Conservation (phyloP, 1,140 invertebrate genomes). For the Aradophagus sp. region DNA sequence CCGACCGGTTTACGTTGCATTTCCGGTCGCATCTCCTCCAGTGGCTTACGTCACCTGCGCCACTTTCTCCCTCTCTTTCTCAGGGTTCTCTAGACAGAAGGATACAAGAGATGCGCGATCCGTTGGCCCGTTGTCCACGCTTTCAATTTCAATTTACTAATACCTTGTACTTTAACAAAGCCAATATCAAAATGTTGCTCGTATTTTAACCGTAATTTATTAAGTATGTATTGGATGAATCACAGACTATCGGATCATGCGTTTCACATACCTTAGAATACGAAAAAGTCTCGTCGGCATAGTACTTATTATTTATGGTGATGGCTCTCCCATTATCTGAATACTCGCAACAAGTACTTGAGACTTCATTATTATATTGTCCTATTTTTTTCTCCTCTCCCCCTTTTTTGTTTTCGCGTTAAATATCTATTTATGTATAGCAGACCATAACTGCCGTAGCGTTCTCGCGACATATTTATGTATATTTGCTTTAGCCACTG, state of each 20-base stretch:
- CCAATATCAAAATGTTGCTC: constrained; percentile 13
- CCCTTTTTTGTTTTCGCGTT: constrained; percentile 39
- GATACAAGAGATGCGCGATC: constrained; percentile 11
- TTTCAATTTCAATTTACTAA: constrained; percentile 13
- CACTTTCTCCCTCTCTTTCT: constrained; percentile 36
- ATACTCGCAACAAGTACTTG: constrained; percentile 55
- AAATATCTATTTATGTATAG: constrained; percentile 47
- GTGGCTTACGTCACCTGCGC: constrained; percentile 64
- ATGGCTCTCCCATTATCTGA: constrained; percentile 69
- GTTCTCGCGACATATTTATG: constrained; percentile 53
- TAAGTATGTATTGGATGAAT: constrained; percentile 13
- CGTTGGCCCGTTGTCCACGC: constrained; percentile 10
- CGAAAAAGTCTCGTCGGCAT: constrained; percentile 41
- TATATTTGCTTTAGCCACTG: constrained; percentile 71
- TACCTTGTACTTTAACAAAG: constrained; percentile 6
- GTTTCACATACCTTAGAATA: constrained; percentile 19
- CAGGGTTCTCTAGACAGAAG: constrained; percentile 55
- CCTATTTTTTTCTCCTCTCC: constrained; percentile 39
- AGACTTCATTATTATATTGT: constrained; percentile 37
- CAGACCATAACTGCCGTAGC: constrained; percentile 33
- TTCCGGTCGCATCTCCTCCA: constrained; percentile 72
- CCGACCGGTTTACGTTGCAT: constrained; percentile 65
- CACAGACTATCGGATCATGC: constrained; percentile 20
- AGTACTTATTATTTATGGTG: constrained; percentile 68
- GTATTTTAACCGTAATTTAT: constrained; percentile 35